Evolutionary conservation across 2,113 vertebrate species (phyloP), one percentile per base, ranked within the genome.

Genomic region (Mustela lutreola): DNA sequence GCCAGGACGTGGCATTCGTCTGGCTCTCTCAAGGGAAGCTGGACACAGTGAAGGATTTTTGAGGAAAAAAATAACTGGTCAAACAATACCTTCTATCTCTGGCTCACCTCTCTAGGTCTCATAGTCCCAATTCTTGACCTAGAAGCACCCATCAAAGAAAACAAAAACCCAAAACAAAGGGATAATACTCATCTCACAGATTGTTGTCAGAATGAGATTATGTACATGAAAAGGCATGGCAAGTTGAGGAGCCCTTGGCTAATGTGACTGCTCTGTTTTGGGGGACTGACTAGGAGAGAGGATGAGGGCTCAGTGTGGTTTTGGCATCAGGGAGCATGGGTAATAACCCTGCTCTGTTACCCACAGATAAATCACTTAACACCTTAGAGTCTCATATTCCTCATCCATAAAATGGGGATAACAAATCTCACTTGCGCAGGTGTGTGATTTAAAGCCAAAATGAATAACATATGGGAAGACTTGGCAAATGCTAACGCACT

Each of bases 381-480:
- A 70, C 21, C 76, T n/a, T n/a, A 12, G 28, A 94, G 48, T 81
- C 33, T 92, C 67, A 4, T 45, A 60, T 80, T 94, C 65, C 31
- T 88, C 12, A 42, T 92, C 92, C 58, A 5, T 76, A 56, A 89
- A 92, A 89, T 92, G 87, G 92, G 83, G 63, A 45, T 36, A 71
- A 33, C 26, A 81, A 16, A 76, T 21, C 42, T 82, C 53, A 88
- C 53, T 78, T 60, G 26, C 31, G 84, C 80, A 95, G 60, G 28
- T 48, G 18, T 94, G 76, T 89, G 87, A 91, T 63, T 67, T 88
- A 94, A 71, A 94, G 19, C 36, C 79, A 79, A 97, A 94, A 45
- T 89, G 62, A 82, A 53, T 94, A 78, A 60, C 22, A 14, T 31
- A 22, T 4, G 26, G 22, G 26, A 56, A 95, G 39, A 93, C 22